Percentiles rank a stretch among this genome's conserved stretches.
Evolutionary conservation across 2,113 vertebrate species (phyloP).

Genomic region (Mionectes macconnelli): DNA sequence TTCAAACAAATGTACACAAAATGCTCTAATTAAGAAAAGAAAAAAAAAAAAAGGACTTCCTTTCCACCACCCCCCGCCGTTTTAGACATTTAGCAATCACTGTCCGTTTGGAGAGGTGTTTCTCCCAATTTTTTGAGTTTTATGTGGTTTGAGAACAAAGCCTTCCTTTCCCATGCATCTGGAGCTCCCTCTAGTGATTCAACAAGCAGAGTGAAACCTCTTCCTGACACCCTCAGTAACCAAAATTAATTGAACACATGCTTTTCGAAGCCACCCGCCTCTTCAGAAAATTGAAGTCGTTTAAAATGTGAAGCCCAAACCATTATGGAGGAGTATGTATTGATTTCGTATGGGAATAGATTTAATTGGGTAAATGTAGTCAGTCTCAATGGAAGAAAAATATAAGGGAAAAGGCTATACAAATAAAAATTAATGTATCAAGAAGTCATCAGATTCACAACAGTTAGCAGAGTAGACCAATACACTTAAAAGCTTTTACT

Average conservation of each 20-base stretch:
- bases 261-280: not conserved
- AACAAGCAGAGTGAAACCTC: not conserved
- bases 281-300: not conserved
- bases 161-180: conserved; percentile 34
- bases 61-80: not conserved
- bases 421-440: not conserved
- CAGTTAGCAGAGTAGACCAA: not conserved
- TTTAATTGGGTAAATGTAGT: not conserved
- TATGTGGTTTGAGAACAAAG: not conserved
- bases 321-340: not conserved
- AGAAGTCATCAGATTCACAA: not conserved
- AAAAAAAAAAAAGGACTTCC: not conserved
- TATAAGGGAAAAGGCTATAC: not conserved
- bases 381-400: not conserved
- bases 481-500: not conserved
- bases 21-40: not conserved
- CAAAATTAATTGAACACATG: not conserved
- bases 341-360: conserved; percentile 6
- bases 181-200: conserved; percentile 79
- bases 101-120: not conserved
- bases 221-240: not conserved
- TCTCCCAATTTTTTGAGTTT: not conserved
- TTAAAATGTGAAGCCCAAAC: not conserved
- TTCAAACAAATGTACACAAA: conserved; percentile 14
- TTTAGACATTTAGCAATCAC: not conserved